Conservation (phyloP, 2,888 invertebrate species). For the Agrochola litura region DNA sequence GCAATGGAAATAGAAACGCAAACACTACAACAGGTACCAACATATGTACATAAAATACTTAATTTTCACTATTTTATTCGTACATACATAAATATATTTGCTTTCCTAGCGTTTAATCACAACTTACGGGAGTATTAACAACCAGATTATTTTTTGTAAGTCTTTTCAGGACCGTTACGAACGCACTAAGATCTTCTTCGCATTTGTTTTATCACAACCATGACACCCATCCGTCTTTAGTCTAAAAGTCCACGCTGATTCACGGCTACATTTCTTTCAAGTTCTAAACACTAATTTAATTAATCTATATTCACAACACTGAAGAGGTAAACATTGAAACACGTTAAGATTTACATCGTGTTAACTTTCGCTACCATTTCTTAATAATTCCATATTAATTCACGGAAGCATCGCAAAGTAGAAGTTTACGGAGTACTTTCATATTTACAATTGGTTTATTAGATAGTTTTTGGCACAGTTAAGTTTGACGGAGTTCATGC, state of each 20-base stretch:
- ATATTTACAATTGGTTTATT: conserved; percentile 76
- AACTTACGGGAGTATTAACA: conserved; percentile 84
- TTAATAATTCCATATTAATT: conserved; percentile 76
- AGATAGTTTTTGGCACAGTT: conserved; percentile 84
- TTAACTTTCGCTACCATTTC: conserved; percentile 74
- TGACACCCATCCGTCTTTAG: conserved; percentile 74
- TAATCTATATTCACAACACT: conserved; percentile 89
- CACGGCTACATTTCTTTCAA: conserved; percentile 76
- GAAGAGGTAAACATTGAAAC: conserved; percentile 89
- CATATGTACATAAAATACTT: conserved; percentile 77
- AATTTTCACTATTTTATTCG: conserved; percentile 71
- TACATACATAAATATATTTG: conserved; percentile 81
- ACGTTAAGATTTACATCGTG: conserved; percentile 83
- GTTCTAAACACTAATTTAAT: conserved; percentile 75
- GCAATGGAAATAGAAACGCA: conserved; percentile 74
- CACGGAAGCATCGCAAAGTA: conserved; percentile 76
- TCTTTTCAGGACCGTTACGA: conserved; percentile 77
- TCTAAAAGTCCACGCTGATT: conserved; percentile 64
- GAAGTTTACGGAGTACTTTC: conserved; percentile 68
- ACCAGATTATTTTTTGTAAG: conserved; percentile 79
- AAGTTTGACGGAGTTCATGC: conserved; percentile 79
- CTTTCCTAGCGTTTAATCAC: conserved; percentile 83
- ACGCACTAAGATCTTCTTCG: conserved; percentile 70
- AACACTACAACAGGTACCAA: conserved; percentile 75
- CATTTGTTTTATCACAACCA: conserved; percentile 85